A percentile compares a stretch with the other conserved stretches of the same genome.
These are phyloP conservation scores for Hipparchia semele DNA, from an alignment of 2,888 invertebrate genomes.

Conservation along the genomic window DNA sequence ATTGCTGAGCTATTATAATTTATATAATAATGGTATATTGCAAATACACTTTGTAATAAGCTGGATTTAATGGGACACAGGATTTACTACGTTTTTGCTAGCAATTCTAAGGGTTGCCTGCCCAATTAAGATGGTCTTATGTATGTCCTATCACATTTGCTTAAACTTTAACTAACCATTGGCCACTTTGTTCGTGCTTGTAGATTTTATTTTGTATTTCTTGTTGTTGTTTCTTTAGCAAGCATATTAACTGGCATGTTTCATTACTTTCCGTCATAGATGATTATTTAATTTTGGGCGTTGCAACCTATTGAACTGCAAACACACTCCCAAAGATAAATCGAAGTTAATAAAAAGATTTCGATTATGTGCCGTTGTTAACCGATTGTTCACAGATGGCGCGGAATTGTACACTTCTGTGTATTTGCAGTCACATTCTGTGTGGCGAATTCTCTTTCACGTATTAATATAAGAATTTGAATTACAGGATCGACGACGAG, in stretches of 20 bases:
- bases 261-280: conserved; percentile 1
- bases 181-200: neutral
- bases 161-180: neutral
- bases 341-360: conserved; percentile 17
- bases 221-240: neutral
- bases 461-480: conserved; percentile 35
- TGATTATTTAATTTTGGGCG: conserved; percentile 43
- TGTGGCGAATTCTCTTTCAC: conserved; percentile 56
- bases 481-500: conserved; percentile 90
- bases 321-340: conserved; percentile 56
- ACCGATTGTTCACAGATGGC: conserved; percentile 9
- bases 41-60: neutral
- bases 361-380: neutral
- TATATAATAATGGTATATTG: neutral
- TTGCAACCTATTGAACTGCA: conserved; percentile 74
- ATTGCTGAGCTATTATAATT: neutral
- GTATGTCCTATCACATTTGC: neutral
- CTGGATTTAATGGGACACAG: neutral
- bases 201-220: conserved; percentile 1
- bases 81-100: conserved; percentile 51
- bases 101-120: conserved; percentile 64
- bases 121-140: conserved; percentile 45
- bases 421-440: conserved; percentile 75
- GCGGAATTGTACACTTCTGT: neutral
- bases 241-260: conserved; percentile 20